These are phyloP conservation scores for Gallinago nigripennis DNA, from an alignment of 2,797 vertebrate species.

Conservation along the genomic window DNA sequence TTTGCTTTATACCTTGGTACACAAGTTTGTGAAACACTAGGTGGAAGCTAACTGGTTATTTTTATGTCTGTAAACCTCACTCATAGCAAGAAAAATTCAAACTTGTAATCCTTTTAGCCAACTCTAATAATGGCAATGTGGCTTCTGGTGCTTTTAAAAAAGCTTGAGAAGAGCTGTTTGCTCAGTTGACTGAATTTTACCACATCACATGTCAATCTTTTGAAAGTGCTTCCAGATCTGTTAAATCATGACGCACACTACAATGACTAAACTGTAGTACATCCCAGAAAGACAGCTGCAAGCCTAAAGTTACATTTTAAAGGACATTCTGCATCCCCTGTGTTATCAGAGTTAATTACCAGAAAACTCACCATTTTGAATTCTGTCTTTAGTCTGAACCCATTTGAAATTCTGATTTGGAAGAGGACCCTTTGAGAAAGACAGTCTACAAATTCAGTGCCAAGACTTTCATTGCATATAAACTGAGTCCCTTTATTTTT, in stretches of 20 bases:
- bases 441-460: constrained; percentile 16
- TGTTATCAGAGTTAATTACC: constrained; percentile 60
- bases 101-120: neutral
- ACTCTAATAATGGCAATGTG: neutral
- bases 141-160: neutral
- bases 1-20: neutral
- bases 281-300: constrained; percentile 36
- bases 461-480: constrained; percentile 6
- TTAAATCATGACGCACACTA: constrained; percentile 15
- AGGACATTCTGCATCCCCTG: neutral
- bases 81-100: neutral
- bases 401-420: constrained; percentile 66
- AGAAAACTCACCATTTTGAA: constrained; percentile 23
- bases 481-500: neutral
- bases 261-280: neutral
- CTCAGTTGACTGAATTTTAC: neutral
- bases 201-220: neutral
- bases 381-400: constrained; percentile 23
- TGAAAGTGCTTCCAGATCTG: constrained; percentile 3
- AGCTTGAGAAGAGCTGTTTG: neutral
- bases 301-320: constrained; percentile 42
- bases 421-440: neutral
- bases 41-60: neutral
- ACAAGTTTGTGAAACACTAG: neutral
- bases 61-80: neutral